Evolutionary conservation across 1,140 invertebrate species (phyloP).

Genomic region (Trachelipus rathkii): DNA sequence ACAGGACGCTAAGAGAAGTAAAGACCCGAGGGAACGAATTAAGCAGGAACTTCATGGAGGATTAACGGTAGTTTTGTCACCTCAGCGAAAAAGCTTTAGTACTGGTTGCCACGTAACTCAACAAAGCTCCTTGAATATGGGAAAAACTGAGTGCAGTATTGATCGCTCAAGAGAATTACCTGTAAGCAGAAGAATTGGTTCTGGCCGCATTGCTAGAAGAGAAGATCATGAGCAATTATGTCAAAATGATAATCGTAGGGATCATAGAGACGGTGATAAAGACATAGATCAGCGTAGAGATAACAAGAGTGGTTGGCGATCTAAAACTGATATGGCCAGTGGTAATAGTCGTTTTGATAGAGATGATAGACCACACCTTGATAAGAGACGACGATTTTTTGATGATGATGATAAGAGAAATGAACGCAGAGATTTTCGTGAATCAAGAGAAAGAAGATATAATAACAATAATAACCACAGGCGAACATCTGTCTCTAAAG

Average conservation of each 20-base stretch:
- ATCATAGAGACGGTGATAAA: not conserved
- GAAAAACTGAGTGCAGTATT: not conserved
- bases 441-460: not conserved
- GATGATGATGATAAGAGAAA: not conserved
- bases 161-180: not conserved
- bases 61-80: not conserved
- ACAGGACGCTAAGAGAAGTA: not conserved
- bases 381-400: not conserved
- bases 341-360: not conserved
- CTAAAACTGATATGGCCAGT: not conserved
- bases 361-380: not conserved
- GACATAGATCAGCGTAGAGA: not conserved
- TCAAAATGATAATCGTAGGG: not conserved
- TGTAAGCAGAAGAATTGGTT: not conserved
- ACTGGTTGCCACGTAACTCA: not conserved
- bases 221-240: not conserved
- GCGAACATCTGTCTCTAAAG: not conserved
- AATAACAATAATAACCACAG: not conserved
- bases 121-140: not conserved
- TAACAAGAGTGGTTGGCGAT: not conserved
- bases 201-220: not conserved
- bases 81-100: not conserved
- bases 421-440: not conserved
- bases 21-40: not conserved
- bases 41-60: not conserved